These are phyloP conservation scores for Typhlichthys eigenmanni DNA, from an alignment of 2,797 vertebrate species.

Conservation along the genomic window DNA sequence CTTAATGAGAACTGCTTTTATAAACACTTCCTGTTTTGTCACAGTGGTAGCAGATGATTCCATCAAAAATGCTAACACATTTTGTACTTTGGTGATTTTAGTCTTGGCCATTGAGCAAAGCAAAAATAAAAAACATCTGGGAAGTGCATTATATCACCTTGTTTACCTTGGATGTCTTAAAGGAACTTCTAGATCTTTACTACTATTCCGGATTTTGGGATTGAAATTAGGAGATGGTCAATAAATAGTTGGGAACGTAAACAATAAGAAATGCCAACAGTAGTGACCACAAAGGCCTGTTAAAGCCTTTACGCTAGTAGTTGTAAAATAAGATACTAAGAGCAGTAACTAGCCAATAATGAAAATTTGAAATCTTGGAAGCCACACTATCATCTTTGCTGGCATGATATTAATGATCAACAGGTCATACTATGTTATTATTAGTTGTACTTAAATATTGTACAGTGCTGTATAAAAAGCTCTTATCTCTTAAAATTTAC, in stretches of 20 bases:
- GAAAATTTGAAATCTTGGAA: slow-evolving; percentile 38
- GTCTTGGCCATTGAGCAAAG: too few relatives aligned
- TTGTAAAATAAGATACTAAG: slow-evolving; percentile 11
- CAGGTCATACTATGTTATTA: too few relatives aligned
- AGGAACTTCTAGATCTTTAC: slow-evolving; percentile 45
- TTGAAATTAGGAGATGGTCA: slow-evolving; percentile 39
- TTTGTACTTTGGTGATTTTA: background rate
- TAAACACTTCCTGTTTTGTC: too few relatives aligned
- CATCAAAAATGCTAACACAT: too few relatives aligned
- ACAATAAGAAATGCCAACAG: slow-evolving; percentile 22
- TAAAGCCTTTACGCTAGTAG: slow-evolving; percentile 16
- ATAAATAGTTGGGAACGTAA: slow-evolving; percentile 48
- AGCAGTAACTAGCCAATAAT: background rate
- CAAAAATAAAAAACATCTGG: slow-evolving; percentile 41
- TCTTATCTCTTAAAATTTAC: too few relatives aligned
- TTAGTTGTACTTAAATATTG: too few relatives aligned
- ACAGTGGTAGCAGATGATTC: too few relatives aligned
- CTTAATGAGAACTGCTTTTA: too few relatives aligned
- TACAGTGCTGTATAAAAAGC: too few relatives aligned
- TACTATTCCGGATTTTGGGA: slow-evolving; percentile 42
- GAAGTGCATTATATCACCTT: slow-evolving; percentile 46
- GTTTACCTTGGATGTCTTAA: slow-evolving; percentile 54
- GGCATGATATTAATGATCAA: too few relatives aligned
- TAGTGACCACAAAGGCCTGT: slow-evolving; percentile 17
- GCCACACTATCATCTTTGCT: slow-evolving; percentile 58